Evolutionary conservation across 2,113 vertebrate species (phyloP).

Genomic region (Amblyopsis rosae): DNA sequence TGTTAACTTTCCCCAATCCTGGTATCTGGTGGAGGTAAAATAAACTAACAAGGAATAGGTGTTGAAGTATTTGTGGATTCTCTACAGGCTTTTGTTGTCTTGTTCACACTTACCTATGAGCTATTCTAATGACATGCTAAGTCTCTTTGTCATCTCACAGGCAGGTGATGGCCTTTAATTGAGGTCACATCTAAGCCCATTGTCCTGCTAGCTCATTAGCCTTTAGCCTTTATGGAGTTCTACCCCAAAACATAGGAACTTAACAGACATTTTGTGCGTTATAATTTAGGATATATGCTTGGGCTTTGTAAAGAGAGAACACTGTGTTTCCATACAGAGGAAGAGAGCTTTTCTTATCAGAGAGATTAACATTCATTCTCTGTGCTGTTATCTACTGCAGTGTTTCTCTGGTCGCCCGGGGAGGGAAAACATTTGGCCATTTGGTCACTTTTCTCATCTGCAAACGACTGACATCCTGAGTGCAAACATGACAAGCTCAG

Average conservation of each 20-base stretch:
- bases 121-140: constrained; percentile 62
- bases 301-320: constrained; percentile 17
- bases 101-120: constrained; percentile 65
- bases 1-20: constrained; percentile 10
- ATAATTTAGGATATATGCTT: constrained; percentile 8
- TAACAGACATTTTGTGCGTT: not conserved
- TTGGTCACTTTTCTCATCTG: constrained; percentile 56
- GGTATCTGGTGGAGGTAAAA: constrained; percentile 37
- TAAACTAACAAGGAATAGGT: constrained; percentile 75
- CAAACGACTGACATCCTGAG: constrained; percentile 70
- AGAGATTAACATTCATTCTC: constrained; percentile 31
- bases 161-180: constrained; percentile 64
- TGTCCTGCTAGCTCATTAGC: constrained; percentile 63
- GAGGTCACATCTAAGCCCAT: constrained; percentile 67
- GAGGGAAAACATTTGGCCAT: constrained; percentile 57
- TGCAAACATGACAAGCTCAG: constrained; percentile 62
- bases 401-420: not conserved
- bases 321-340: constrained; percentile 6
- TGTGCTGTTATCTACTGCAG: constrained; percentile 48
- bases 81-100: constrained; percentile 66
- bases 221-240: constrained; percentile 17
- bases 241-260: not conserved
- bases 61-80: constrained; percentile 61
- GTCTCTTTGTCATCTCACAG: constrained; percentile 66
- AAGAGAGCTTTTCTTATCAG: constrained; percentile 18